Base-by-base conservation (phyloP, 2,888 invertebrate genomes). In the Synergus gifuensis region DNA sequence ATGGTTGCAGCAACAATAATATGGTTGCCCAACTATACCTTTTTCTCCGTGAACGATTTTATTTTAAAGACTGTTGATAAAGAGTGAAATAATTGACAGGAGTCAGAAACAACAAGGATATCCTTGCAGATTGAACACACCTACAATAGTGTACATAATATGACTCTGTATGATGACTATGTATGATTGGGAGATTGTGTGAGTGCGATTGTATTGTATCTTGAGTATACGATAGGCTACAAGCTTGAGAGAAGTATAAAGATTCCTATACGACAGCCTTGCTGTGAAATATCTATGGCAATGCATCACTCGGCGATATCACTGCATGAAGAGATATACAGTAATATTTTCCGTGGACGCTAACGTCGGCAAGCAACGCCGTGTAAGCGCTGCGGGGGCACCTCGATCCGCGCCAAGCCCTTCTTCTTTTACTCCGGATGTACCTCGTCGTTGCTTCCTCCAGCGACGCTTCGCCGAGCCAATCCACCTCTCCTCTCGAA, bases 291-390 rank as follows among this genome's bases (percentile, higher is more conserved):
- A 89, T 89, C 89, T 87, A 82, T 85, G 83, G 88, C 87, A 85
- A 90, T 90, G 86, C 87, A 89, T 90, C 89, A 90, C 87, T 82
- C 79, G 82, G 84, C 87, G 88, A 89, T 90, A 89, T 90, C 89
- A 90, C 88, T 84, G 85, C 85, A 82, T 81, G 58, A 83, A 83
- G 83, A 79, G 81, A 77, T 84, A 84, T 79, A 82, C 85, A 76
- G 84, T 80, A 80, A 83, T 82, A 83, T 82, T 83, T 83, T 80
- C 78, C 78, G 81, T 79, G 80, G 79, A 81, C 81, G 76, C 79
- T 81, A 62, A 54, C 54, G 73, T 73, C 36, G 54, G 73, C 73
- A 16, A 73, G 49, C 49, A 79, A 76, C 77, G 81, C 78, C 58
- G 78, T 77, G 80, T 63, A 77, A 76, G 77, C 63, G 67, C 78